Evolutionary conservation across 2,888 invertebrate species (phyloP), one percentile per base, ranked within the genome.

Genomic region (Ethmia dodecea): DNA sequence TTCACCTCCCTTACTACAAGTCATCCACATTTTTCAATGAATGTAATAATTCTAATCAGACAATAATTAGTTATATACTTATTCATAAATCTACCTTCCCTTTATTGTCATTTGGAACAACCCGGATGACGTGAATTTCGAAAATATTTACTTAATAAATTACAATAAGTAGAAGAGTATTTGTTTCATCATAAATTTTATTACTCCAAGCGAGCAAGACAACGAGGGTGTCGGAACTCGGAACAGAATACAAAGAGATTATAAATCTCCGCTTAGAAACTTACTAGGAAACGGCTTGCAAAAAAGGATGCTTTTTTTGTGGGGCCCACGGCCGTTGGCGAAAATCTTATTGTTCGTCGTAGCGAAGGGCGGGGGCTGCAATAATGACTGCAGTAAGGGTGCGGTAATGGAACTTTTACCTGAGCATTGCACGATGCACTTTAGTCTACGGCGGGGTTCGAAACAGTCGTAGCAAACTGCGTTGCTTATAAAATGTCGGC

Each of bases 331-430:
- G 50, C 68, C 61, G 62, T 69, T 81, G 68, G 78, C 77, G 69
- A 78, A 80, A 72, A 67, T 60, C 48, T 63, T 60, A 79, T 80
- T 78, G 75, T 76, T 70, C 58, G 45, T 31, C 31, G 38, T 37
- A 40, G 38, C n/a, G 43, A 46, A 56, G 66, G 63, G 70, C 68
- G 74, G 72, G 78, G 74, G 65, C 48, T 66, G 56, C 45, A 55
- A 68, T 65, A 68, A 67, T n/a, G n/a, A n/a, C 60, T 68, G 63
- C 67, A 72, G 60, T 68, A 67, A 72, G 77, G 80, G 79, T 72
- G 69, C 60, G 61, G n/a, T 59, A 78, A 78, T 77, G 64, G 59
- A 75, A 76, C 63, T 76, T 77, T 77, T 81, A 80, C 80, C 81
- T 83, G 81, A 52, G 62, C 40, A 6, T 2, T 42, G 43, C 12